Evolutionary conservation across 2,797 vertebrate species (phyloP).

Genomic region (Hylomyscus alleni): DNA sequence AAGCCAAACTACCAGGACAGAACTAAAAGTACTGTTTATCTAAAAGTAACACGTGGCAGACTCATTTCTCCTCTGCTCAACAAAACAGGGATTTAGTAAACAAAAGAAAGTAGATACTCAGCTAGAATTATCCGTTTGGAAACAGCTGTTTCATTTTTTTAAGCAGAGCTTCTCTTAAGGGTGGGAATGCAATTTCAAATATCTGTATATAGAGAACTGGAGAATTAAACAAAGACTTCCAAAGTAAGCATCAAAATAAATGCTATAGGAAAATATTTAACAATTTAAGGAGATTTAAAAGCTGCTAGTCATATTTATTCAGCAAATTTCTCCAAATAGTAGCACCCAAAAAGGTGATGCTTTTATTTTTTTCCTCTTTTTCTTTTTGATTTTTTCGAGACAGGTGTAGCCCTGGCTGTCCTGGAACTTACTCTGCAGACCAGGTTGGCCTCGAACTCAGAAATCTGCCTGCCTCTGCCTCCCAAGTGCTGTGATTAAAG

Average conservation of each 20-base stretch:
- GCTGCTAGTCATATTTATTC: slow-evolving; percentile 23
- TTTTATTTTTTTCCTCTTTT: not conserved
- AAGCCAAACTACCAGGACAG: slow-evolving; percentile 8
- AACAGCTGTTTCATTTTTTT: slow-evolving; percentile 71
- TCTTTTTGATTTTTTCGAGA: no score
- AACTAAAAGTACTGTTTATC: slow-evolving; percentile 8
- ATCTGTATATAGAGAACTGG: not conserved
- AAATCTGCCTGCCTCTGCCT: no score
- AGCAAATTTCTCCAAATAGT: slow-evolving; percentile 44
- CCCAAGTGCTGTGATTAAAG: no score
- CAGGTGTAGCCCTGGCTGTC: no score
- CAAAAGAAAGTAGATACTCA: slow-evolving; percentile 49
- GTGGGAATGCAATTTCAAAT: not conserved
- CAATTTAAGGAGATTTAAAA: slow-evolving; percentile 51
- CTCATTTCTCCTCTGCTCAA: slow-evolving; percentile 6
- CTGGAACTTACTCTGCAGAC: no score
- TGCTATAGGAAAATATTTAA: not conserved
- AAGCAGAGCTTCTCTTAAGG: slow-evolving; percentile 37
- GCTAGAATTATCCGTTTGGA: slow-evolving; percentile 63
- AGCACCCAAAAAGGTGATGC: not conserved
- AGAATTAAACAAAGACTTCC: slow-evolving; percentile 41
- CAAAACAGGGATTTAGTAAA: slow-evolving; percentile 71
- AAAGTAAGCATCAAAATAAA: slow-evolving; percentile 54
- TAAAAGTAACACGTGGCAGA: slow-evolving; percentile 22
- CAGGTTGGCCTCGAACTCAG: no score